phyloP scores from a whole-genome alignment of 2,113 vertebrate genomes.

The Petromus typicus region DNA sequence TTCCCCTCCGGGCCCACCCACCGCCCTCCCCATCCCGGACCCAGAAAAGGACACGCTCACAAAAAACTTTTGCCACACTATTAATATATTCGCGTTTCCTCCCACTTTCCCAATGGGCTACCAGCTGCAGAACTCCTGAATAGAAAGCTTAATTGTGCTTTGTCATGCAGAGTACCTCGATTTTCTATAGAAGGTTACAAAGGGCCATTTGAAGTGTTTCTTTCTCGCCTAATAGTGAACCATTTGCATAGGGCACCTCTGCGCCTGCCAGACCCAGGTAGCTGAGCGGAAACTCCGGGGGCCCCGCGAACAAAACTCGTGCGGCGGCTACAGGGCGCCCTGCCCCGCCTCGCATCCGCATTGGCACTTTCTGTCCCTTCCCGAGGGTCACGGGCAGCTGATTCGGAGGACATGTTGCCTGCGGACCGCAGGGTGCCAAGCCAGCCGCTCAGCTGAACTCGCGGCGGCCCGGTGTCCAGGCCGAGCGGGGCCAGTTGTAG shows the following conservation, averaged over 20 bases:
- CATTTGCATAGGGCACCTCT: slow-evolving; percentile 85
- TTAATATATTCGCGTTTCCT: slow-evolving; percentile 92
- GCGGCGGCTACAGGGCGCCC: slow-evolving; percentile 13
- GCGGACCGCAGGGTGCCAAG: background rate
- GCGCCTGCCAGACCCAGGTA: slow-evolving; percentile 85
- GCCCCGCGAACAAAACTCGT: slow-evolving; percentile 15
- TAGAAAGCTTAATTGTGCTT: slow-evolving; percentile 97
- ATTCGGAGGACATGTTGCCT: background rate
- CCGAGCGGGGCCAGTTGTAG: no score
- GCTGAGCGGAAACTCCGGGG: background rate
- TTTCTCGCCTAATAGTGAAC: slow-evolving; percentile 80
- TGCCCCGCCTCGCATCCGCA: background rate
- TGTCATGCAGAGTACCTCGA: slow-evolving; percentile 96
- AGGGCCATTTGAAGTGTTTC: slow-evolving; percentile 87
- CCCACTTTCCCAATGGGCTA: slow-evolving; percentile 92
- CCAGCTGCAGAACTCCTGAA: slow-evolving; percentile 97
- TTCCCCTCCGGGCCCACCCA: slow-evolving; percentile 56
- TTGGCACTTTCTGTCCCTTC: background rate
- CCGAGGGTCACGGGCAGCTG: slow-evolving; percentile 15
- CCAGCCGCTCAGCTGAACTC: background rate
- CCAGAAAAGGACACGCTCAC: slow-evolving; percentile 74
- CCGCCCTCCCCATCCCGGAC: slow-evolving; percentile 53
- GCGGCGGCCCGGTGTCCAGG: background rate
- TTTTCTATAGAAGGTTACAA: slow-evolving; percentile 93
- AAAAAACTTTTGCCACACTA: slow-evolving; percentile 85